These are phyloP conservation scores for Mixornis gularis DNA, from an alignment of 2,113 vertebrate species.

Conservation along the genomic window DNA sequence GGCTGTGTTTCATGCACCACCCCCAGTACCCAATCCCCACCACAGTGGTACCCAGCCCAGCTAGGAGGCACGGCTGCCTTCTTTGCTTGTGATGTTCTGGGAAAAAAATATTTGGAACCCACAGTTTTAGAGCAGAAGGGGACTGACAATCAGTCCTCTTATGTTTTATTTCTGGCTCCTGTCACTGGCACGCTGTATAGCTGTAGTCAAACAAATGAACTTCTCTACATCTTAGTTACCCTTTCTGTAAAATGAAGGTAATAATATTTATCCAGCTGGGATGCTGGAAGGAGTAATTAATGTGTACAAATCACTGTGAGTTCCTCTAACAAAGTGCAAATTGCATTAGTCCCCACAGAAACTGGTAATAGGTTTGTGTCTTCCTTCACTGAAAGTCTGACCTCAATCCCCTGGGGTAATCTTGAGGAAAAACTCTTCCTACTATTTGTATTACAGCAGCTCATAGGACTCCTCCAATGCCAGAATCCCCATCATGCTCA, in stretches of 20 bases:
- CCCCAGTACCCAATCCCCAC: background rate
- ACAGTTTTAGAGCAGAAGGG: background rate
- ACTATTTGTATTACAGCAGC: slow-evolving; percentile 13
- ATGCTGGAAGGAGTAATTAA: slow-evolving; percentile 63
- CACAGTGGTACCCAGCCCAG: background rate
- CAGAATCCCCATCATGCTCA: background rate
- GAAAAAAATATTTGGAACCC: background rate
- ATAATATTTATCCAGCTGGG: slow-evolving; percentile 63
- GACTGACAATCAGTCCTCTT: background rate
- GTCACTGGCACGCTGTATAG: background rate
- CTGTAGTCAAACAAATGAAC: slow-evolving; percentile 29
- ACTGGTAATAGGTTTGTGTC: slow-evolving; percentile 54
- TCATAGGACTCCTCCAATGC: background rate
- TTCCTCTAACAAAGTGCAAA: slow-evolving; percentile 60
- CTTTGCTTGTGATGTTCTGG: background rate
- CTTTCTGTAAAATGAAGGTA: slow-evolving; percentile 48
- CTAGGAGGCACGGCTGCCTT: background rate
- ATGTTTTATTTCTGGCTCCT: background rate
- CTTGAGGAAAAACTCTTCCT: slow-evolving; percentile 24
- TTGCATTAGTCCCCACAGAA: slow-evolving; percentile 60
- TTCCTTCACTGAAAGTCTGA: slow-evolving; percentile 42
- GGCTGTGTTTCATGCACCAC: background rate
- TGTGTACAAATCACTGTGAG: slow-evolving; percentile 54
- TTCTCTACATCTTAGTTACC: slow-evolving; percentile 40
- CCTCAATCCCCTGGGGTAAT: slow-evolving; percentile 34